These are phyloP conservation scores for Pseudanteris insignis DNA, from an alignment of 2,888 invertebrate species.

Conservation along the genomic window DNA sequence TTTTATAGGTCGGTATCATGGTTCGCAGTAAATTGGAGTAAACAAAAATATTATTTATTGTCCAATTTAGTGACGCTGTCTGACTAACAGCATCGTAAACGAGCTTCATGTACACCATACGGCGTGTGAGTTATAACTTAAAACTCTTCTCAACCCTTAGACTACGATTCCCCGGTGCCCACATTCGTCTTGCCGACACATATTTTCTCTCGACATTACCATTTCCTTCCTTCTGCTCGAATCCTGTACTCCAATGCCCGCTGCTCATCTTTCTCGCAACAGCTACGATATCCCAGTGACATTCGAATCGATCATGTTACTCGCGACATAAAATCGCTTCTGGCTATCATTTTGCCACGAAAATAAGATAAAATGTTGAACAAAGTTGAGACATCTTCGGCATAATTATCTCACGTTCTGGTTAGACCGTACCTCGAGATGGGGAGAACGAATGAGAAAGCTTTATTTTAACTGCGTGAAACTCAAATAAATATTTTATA, in stretches of 20 bases:
- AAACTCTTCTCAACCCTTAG: slow-evolving; percentile 28
- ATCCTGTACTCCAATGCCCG: slow-evolving; percentile 30
- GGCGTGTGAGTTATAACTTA: slow-evolving; percentile 39
- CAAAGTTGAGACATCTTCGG: too few relatives aligned
- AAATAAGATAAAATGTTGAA: slow-evolving; percentile 9
- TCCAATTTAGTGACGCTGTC: slow-evolving; percentile 44
- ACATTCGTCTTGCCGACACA: slow-evolving; percentile 41
- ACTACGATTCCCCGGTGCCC: slow-evolving; percentile 6
- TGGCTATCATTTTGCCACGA: slow-evolving; percentile 27
- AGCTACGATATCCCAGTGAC: slow-evolving; percentile 23
- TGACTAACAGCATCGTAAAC: slow-evolving; percentile 45
- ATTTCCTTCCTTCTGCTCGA: slow-evolving; percentile 43
- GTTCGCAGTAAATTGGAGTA: slow-evolving; percentile 32
- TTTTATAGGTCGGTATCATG: slow-evolving; percentile 22
- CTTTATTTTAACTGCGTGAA: too few relatives aligned
- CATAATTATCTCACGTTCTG: too few relatives aligned
- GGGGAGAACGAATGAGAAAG: too few relatives aligned
- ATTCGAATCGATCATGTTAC: slow-evolving; percentile 42
- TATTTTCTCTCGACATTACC: slow-evolving; percentile 46
- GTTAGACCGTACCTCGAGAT: too few relatives aligned
- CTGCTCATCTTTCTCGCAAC: slow-evolving; percentile 14
- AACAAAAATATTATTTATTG: slow-evolving; percentile 47
- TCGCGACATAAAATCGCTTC: slow-evolving; percentile 29
- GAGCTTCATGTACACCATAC: slow-evolving; percentile 41
- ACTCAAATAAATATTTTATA: too few relatives aligned